Base-by-base conservation (phyloP, 53 echinoderm and acorn worm species). In the Echinarachnius parma region DNA sequence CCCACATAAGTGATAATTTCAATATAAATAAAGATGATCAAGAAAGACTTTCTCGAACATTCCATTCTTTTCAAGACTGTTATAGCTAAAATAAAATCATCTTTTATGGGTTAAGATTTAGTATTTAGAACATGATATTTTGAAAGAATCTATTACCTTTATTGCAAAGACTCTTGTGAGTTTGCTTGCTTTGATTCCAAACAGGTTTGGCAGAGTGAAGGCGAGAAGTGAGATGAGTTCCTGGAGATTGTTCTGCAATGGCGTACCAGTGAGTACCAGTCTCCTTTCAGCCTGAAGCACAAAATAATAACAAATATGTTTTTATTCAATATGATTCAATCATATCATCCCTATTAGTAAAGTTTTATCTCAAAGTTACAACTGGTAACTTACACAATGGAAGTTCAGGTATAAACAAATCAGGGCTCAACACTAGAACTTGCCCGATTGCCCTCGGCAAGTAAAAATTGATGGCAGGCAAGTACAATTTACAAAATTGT, bases 151-250 rank as follows among this genome's bases (percentile, higher is more conserved):
- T n/a, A 56, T 9, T 37, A 72, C 74, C 74, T 72, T 72, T 57
- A 72, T 72, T 28, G 39, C 46, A 30, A 98, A 98, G 28, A 88
- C 77, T 55, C 81, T 91, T 27, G 85, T 79, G 7, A 98, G 86
- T 4, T 70, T 59, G 3, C 58, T 59, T 0, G 80, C 64, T 59
- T 85, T 89, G 7, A 71, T 55, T 48, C 77, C 77, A 52, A 91
- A 77, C 63, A 98, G 46, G 25, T 78, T 60, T 11, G 98, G 98
- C 83, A 98, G 80, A 47, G 82, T 80, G 49, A 98, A 98, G 23
- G 91, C 81, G 23, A 98, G 77, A 13, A 98, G 54, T 9, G 98
- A 91, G 42, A 98, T 98, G 74, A 98, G 72, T 63, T 98, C 98
- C 34, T 82, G 77, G 8, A 98, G 78, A 60, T 92, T 98, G 63